Conservation (phyloP, 2,797 vertebrate species). For the Gephyroberyx darwinii region DNA sequence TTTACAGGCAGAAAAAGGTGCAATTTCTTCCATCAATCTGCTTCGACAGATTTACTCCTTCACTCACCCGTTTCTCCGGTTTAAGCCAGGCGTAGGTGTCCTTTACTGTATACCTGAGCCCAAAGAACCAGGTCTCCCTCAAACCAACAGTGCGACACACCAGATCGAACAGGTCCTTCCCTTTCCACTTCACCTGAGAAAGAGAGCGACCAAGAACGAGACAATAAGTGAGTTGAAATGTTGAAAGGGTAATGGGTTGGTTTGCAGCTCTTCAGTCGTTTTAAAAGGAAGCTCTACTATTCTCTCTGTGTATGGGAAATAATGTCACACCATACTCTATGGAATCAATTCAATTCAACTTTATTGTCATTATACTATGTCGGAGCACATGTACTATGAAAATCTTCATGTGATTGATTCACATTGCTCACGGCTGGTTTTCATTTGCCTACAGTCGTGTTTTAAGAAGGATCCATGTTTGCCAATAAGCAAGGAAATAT, state of each 20-base stretch:
- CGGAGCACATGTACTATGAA: too few species aligned
- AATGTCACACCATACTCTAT: too few species aligned
- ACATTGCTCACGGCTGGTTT: too few species aligned
- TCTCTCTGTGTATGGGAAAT: too few species aligned
- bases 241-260: neutral
- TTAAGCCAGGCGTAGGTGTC: slow-evolving; percentile 93
- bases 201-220: neutral
- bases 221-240: neutral
- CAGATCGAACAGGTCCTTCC: slow-evolving; percentile 93
- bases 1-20: neutral
- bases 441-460: too few species aligned
- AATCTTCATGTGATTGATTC: too few species aligned
- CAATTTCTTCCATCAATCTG: neutral
- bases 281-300: too few species aligned
- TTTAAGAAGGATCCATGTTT: too few species aligned
- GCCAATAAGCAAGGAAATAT: too few species aligned
- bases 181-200: slow-evolving; percentile 93
- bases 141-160: slow-evolving; percentile 92
- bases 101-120: slow-evolving; percentile 89
- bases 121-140: slow-evolving; percentile 95
- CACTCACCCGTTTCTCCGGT: slow-evolving; percentile 89
- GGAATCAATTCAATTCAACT: too few species aligned
- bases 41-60: neutral
- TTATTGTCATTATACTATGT: too few species aligned
- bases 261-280: neutral